phyloP scores from a whole-genome alignment of 2,888 invertebrate species.

The Plusia festucae region DNA sequence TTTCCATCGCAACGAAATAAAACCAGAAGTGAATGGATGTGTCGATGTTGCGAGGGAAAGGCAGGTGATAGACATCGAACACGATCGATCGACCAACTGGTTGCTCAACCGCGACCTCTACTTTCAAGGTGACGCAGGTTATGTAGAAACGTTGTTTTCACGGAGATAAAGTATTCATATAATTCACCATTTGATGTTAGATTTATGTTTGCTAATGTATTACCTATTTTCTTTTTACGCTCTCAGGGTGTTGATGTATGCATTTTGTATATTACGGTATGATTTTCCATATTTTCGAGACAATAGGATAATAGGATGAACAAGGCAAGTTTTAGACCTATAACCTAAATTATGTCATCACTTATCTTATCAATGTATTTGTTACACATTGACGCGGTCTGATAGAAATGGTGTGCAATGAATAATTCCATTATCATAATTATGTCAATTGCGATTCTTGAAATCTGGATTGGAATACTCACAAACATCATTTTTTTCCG shows the following conservation, averaged over 20 bases:
- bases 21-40: constrained; percentile 39
- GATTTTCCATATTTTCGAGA: neutral
- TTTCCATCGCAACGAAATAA: constrained; percentile 20
- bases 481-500: constrained; percentile 76
- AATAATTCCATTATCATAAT: constrained; percentile 5
- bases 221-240: neutral
- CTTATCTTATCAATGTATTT: constrained; percentile 34
- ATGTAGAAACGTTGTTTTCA: constrained; percentile 42
- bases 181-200: constrained; percentile 9
- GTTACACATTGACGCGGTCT: constrained; percentile 21
- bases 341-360: constrained; percentile 14
- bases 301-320: neutral
- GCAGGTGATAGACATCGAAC: constrained; percentile 20
- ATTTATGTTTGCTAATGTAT: neutral
- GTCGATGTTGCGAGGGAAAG: constrained; percentile 35
- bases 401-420: constrained; percentile 25
- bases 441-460: constrained; percentile 17
- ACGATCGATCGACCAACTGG: constrained; percentile 37
- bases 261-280: neutral
- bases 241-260: too few species aligned
- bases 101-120: constrained; percentile 49
- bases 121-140: constrained; percentile 53
- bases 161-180: constrained; percentile 36
- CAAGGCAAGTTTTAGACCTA: constrained; percentile 1
- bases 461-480: constrained; percentile 62